These are phyloP conservation scores for Atrichornis clamosus DNA, from an alignment of 2,113 vertebrate species.

Conservation along the genomic window DNA sequence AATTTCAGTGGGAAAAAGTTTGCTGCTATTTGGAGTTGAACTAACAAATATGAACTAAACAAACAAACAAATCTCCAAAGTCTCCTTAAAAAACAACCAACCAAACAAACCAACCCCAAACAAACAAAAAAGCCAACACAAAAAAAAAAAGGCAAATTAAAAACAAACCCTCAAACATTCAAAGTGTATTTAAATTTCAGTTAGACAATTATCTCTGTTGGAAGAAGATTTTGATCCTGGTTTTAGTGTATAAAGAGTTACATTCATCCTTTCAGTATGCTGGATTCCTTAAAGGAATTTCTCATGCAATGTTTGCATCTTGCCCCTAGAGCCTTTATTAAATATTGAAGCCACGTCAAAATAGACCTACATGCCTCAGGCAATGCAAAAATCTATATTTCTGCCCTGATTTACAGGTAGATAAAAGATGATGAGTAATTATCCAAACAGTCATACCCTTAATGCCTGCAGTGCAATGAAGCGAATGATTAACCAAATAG, in stretches of 20 bases:
- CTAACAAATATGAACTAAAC: neutral
- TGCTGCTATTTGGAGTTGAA: neutral
- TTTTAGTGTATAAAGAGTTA: neutral
- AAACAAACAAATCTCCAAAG: neutral
- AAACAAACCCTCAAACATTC: neutral
- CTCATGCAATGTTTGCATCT: neutral
- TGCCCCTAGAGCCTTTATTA: neutral
- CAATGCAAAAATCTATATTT: neutral
- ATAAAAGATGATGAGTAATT: neutral
- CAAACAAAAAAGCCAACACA: neutral
- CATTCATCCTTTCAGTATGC: neutral
- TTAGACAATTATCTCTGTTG: neutral
- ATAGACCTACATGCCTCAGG: neutral
- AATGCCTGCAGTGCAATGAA: neutral
- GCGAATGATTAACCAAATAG: neutral
- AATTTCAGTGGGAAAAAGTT: neutral
- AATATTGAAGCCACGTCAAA: neutral
- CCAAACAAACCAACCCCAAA: too few species aligned
- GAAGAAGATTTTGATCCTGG: neutral
- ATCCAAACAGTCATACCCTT: neutral
- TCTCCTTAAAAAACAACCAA: neutral
- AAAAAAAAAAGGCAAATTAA: neutral
- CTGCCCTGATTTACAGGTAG: neutral
- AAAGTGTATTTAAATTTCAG: neutral
- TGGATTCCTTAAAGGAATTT: neutral